These are phyloP conservation scores for Rhea americana DNA, from an alignment of 2,113 vertebrate species.

Conservation along the genomic window DNA sequence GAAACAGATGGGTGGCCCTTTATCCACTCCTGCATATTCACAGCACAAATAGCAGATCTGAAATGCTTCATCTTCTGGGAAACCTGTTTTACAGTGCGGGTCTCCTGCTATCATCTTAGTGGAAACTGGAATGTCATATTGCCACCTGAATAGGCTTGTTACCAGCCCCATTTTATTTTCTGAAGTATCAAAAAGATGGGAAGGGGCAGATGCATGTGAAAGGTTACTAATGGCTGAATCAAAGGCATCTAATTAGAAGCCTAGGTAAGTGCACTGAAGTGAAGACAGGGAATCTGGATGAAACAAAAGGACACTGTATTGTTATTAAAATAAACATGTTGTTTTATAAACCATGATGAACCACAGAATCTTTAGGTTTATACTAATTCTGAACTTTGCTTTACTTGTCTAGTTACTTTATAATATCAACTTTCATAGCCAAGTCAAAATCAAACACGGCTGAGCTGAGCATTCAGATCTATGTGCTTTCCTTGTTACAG, in stretches of 20 bases:
- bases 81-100: background rate
- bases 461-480: background rate
- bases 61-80: background rate
- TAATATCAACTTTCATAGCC: background rate
- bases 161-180: background rate
- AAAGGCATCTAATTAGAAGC: background rate
- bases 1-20: background rate
- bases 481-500: fast-evolving
- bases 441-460: background rate
- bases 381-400: background rate
- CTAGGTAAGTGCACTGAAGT: background rate
- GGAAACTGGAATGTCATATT: background rate
- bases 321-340: background rate
- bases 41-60: background rate
- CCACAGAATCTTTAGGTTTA: background rate
- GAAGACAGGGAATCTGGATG: background rate
- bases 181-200: background rate
- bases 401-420: background rate
- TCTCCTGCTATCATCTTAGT: background rate
- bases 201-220: background rate
- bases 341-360: background rate
- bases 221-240: fast-evolving
- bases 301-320: background rate
- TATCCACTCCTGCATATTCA: background rate
- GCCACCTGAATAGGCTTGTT: background rate